Conservation (phyloP, 2,888 invertebrate species). For the Tanytarsus gracilentus region DNA sequence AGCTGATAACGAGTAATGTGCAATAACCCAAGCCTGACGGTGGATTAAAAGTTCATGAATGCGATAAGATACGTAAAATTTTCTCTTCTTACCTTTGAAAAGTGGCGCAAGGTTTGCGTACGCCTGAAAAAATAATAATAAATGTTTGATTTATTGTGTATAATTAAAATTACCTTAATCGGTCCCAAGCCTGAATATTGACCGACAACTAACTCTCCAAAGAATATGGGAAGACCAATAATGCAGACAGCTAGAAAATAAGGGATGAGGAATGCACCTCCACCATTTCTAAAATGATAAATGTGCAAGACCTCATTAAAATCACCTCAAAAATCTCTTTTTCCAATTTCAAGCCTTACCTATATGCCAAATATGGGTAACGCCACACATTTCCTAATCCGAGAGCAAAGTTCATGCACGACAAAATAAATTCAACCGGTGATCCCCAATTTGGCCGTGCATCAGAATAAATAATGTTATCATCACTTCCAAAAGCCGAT, state of each 20-base stretch:
- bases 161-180: slow-evolving; percentile 38
- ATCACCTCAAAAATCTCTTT: too few species aligned
- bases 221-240: slow-evolving; percentile 72
- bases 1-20: slow-evolving; percentile 59
- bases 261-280: slow-evolving; percentile 68
- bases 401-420: slow-evolving; percentile 34
- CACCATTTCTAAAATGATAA: slow-evolving; percentile 31
- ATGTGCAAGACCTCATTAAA: slow-evolving; percentile 34
- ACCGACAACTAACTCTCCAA: slow-evolving; percentile 67
- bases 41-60: too few species aligned
- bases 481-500: too few species aligned
- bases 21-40: slow-evolving; percentile 56
- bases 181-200: slow-evolving; percentile 72
- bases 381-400: slow-evolving; percentile 35
- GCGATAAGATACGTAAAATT: too few species aligned
- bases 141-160: neutral
- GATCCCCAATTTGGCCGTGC: slow-evolving; percentile 33
- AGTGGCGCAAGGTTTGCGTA: slow-evolving; percentile 54
- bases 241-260: slow-evolving; percentile 63
- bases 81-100: too few species aligned
- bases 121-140: too few species aligned
- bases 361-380: slow-evolving; percentile 34
- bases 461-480: too few species aligned
- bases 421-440: slow-evolving; percentile 33
- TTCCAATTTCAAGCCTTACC: too few species aligned